Base-by-base conservation (phyloP, 2,797 vertebrate genomes). In the Cetoscarus ocellatus region DNA sequence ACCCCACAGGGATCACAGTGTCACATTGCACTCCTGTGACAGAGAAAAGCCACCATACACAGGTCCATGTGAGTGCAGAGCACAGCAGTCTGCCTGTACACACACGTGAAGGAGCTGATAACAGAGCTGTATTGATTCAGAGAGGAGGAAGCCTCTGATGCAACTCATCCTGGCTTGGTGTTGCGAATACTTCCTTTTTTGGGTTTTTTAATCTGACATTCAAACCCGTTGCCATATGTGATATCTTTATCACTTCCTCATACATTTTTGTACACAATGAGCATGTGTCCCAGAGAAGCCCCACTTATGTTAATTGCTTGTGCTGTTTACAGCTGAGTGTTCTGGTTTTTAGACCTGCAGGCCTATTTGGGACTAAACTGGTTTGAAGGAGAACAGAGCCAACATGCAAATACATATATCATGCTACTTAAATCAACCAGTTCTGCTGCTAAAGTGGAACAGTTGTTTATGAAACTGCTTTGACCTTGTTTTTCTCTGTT, bases 21-120 rank as follows among this genome's bases (percentile, higher is more conserved):
- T 91, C 90, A 92, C 86, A 86, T 88, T 92, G 86, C 86, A 63
- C 67, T 79, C 83, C 69, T 84, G 89, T 91, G 84, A 91, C 83
- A 66, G 70, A 47, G 57, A 68, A 58, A 80, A 84, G 69, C 65
- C 73, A 68, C 48, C 70, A 84, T 59, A 14, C 52, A 67, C 56
- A 10, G 15, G 34, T 73, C 77, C 77, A 76, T 82, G 84, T 84
- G 88, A 86, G 70, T 9, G 18, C 27, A 66, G 50, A 54, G 43
- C 51, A 47, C 78, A 44, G 71, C 75, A 77, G 73, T 79, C 50
- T 60, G 43, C 48, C 60, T 57, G 34, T 67, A 1, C 50, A 38
- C 61, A 67, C 83, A 86, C 62, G 55, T 79, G 82, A 81, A 60
- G 19, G 7, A 1, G 57, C 35, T 51, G 39, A 53, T 74, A 57